These are phyloP conservation scores for Pristionchus entomophagus DNA, from an alignment of 2,888 invertebrate species.

Conservation along the genomic window DNA sequence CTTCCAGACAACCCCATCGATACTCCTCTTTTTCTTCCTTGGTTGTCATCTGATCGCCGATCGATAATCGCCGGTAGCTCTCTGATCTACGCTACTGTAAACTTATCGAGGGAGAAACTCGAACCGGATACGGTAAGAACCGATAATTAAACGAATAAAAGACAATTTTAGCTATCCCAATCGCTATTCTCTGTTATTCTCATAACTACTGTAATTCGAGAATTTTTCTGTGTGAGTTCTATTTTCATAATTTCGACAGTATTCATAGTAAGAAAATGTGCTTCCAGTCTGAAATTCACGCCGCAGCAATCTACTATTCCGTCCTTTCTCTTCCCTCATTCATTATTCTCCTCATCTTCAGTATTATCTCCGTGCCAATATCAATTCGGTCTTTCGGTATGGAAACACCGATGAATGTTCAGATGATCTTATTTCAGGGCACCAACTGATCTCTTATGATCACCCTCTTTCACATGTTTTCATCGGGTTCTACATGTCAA, in stretches of 20 bases:
- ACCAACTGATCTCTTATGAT: neutral
- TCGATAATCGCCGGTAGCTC: neutral
- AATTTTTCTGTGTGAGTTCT: neutral
- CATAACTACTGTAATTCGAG: neutral
- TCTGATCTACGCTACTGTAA: slow-evolving; percentile 34
- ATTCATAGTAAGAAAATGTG: neutral
- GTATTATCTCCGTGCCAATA: slow-evolving; percentile 46
- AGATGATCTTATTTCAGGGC: neutral
- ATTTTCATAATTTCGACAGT: neutral
- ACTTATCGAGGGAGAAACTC: neutral
- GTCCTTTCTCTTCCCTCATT: slow-evolving; percentile 43
- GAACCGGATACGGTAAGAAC: neutral
- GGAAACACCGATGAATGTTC: neutral
- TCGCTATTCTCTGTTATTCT: slow-evolving; percentile 5
- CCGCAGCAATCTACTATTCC: slow-evolving; percentile 51
- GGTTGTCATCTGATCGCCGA: neutral
- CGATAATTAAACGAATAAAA: neutral
- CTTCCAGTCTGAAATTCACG: slow-evolving; percentile 54
- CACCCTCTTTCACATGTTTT: neutral
- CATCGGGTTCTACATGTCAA: neutral
- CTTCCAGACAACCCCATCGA: neutral
- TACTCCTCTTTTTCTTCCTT: neutral
- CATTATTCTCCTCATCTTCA: slow-evolving; percentile 40
- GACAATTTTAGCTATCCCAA: neutral
- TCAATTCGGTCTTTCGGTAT: slow-evolving; percentile 28